Percentiles rank a stretch among this genome's conserved stretches.
phyloP scores from a whole-genome alignment of 2,888 invertebrate species.

The Oscheius myriophilus region DNA sequence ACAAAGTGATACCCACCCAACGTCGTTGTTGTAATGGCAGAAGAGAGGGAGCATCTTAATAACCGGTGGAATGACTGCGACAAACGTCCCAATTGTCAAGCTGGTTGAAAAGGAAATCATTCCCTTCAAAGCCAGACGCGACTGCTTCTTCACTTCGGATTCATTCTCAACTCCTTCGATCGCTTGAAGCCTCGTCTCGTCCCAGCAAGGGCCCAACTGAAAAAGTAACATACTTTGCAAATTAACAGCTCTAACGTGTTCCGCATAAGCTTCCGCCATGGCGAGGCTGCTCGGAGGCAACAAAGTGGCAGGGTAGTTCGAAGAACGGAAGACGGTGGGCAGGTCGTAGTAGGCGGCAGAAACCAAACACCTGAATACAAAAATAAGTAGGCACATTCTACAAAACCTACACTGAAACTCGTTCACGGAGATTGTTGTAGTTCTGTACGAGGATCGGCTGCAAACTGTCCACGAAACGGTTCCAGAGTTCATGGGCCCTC shows the following conservation, averaged over 20 bases:
- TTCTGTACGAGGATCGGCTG: conserved; percentile 79
- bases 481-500: conserved; percentile 80
- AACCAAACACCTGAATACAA: conserved; percentile 74
- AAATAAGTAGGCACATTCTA: neutral
- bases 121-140: conserved; percentile 55
- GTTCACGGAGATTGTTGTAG: conserved; percentile 85
- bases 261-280: conserved; percentile 68
- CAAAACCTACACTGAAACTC: conserved; percentile 78
- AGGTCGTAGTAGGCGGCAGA: conserved; percentile 78
- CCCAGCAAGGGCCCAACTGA: conserved; percentile 38
- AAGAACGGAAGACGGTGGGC: conserved; percentile 73
- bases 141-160: conserved; percentile 47
- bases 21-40: conserved; percentile 79
- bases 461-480: conserved; percentile 76
- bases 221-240: neutral
- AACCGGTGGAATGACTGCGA: conserved; percentile 40
- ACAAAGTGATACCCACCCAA: too few species aligned
- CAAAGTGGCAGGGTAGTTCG: conserved; percentile 73
- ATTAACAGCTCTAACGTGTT: conserved; percentile 18
- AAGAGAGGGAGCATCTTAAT: conserved; percentile 67
- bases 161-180: conserved; percentile 16
- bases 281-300: conserved; percentile 75
- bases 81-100: conserved; percentile 43
- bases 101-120: conserved; percentile 52
- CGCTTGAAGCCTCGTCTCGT: conserved; percentile 35